A percentile compares a stretch with the other conserved stretches of the same genome.
Conservation (phyloP, 2,113 vertebrate species). For the Solea solea region DNA sequence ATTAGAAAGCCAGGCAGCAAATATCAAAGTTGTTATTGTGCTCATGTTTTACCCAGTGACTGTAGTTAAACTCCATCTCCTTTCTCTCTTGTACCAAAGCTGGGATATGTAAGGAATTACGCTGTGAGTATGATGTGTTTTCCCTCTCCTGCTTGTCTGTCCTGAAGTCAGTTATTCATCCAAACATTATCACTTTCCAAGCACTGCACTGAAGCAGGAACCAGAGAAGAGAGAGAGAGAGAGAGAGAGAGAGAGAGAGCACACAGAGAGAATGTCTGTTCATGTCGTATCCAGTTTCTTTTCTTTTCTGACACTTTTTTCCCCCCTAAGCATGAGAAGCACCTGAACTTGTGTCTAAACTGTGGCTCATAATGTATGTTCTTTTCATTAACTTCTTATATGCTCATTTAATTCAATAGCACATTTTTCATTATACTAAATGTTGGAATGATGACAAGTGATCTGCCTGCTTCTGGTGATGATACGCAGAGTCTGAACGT, state of each 20-base stretch:
- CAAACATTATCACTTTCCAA: slow-evolving; percentile 74
- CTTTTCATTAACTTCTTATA: slow-evolving; percentile 39
- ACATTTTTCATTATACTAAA: slow-evolving; percentile 34
- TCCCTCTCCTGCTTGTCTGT: slow-evolving; percentile 78
- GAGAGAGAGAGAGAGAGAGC: neutral
- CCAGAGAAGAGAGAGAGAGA: slow-evolving; percentile 18
- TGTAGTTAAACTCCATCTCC: slow-evolving; percentile 74
- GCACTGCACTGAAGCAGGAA: slow-evolving; percentile 63
- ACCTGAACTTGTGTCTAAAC: slow-evolving; percentile 52
- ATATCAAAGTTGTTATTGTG: slow-evolving; percentile 52
- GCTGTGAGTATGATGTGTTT: slow-evolving; percentile 82
- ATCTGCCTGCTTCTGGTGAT: slow-evolving; percentile 22
- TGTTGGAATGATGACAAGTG: slow-evolving; percentile 37
- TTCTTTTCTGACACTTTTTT: slow-evolving; percentile 60
- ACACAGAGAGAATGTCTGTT: slow-evolving; percentile 46
- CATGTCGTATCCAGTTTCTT: slow-evolving; percentile 52
- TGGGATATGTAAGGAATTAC: slow-evolving; percentile 84
- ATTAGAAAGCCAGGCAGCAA: slow-evolving; percentile 43
- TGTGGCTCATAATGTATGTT: slow-evolving; percentile 54
- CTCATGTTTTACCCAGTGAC: slow-evolving; percentile 50
- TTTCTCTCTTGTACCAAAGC: slow-evolving; percentile 83
- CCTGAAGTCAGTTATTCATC: slow-evolving; percentile 76
- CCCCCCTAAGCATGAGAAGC: slow-evolving; percentile 70
- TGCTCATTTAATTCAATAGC: slow-evolving; percentile 31
- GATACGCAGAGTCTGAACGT: slow-evolving; percentile 28